A percentile compares a stretch with the other conserved stretches of the same genome.
Evolutionary conservation across 2,113 vertebrate genomes (phyloP).

Genomic region (Syngnathus floridae): DNA sequence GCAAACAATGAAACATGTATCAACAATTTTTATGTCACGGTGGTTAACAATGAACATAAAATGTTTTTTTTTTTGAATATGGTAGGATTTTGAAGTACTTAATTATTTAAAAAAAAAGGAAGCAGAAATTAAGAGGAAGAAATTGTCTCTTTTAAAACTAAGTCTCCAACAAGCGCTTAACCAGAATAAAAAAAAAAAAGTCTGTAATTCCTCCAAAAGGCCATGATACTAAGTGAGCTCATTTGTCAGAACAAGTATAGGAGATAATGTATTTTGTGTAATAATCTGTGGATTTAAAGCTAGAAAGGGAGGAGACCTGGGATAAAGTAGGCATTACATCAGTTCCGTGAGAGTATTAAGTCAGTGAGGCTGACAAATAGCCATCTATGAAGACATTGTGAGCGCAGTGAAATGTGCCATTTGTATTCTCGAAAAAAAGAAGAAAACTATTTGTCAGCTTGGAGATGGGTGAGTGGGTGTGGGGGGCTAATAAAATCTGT

Average conservation of each 20-base stretch:
- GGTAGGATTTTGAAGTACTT: too few species aligned
- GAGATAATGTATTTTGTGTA: constrained; percentile 64
- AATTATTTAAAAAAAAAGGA: too few species aligned
- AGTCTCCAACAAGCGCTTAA: constrained; percentile 49
- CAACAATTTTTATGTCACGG: too few species aligned
- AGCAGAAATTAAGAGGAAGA: not conserved
- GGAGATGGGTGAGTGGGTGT: constrained; percentile 12
- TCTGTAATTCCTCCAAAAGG: constrained; percentile 62
- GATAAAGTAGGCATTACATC: constrained; percentile 63
- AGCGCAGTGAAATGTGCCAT: constrained; percentile 64
- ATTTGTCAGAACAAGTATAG: constrained; percentile 70
- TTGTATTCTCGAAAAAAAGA: constrained; percentile 49
- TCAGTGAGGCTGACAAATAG: constrained; percentile 68
- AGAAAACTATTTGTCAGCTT: constrained; percentile 69
- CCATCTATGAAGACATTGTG: constrained; percentile 65
- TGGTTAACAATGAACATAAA: too few species aligned
- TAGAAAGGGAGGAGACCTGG: constrained; percentile 62
- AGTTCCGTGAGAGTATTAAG: constrained; percentile 64
- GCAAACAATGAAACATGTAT: too few species aligned
- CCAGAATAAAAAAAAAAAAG: constrained; percentile 55
- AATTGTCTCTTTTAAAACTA: constrained; percentile 27
- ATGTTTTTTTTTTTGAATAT: too few species aligned
- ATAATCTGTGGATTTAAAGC: constrained; percentile 69
- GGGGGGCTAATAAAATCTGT: constrained; percentile 41
- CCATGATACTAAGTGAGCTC: constrained; percentile 55